Conservation (phyloP, 2,888 invertebrate species). For the Anagyrus pseudococci region DNA sequence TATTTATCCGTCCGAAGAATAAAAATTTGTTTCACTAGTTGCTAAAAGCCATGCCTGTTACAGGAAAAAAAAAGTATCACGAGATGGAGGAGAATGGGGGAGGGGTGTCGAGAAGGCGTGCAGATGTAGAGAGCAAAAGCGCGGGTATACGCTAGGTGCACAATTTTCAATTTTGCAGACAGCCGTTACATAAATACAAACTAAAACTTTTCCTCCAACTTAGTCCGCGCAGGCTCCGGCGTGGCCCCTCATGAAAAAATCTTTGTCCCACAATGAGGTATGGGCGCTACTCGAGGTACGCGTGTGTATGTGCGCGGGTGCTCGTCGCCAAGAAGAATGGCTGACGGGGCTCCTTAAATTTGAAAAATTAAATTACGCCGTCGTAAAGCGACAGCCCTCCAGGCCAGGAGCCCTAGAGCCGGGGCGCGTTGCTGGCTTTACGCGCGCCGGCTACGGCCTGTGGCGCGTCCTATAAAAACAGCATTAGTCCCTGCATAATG, state of each 20-base stretch:
- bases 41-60: too few relatives aligned
- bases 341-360: constrained; percentile 53
- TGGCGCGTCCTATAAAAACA: constrained; percentile 58
- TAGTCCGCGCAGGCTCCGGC: background rate
- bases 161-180: constrained; percentile 37
- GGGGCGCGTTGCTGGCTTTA: too few relatives aligned
- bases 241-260: constrained; percentile 38
- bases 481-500: constrained; percentile 61
- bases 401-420: too few relatives aligned
- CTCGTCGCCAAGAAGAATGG: constrained; percentile 38
- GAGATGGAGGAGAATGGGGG: background rate
- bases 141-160: constrained; percentile 25
- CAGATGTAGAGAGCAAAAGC: too few relatives aligned
- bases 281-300: constrained; percentile 9
- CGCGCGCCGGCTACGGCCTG: constrained; percentile 5
- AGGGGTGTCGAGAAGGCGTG: too few relatives aligned
- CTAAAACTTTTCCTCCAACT: constrained; percentile 23
- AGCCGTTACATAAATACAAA: constrained; percentile 40
- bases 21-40: too few relatives aligned
- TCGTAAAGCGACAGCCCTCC: constrained; percentile 55
- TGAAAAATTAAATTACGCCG: constrained; percentile 62
- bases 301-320: background rate
- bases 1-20: too few relatives aligned
- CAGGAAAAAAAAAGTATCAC: background rate
- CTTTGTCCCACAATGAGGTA: constrained; percentile 40